phyloP scores from a whole-genome alignment of 2,113 vertebrate species.

The Dolichallabes microphthalmus region DNA sequence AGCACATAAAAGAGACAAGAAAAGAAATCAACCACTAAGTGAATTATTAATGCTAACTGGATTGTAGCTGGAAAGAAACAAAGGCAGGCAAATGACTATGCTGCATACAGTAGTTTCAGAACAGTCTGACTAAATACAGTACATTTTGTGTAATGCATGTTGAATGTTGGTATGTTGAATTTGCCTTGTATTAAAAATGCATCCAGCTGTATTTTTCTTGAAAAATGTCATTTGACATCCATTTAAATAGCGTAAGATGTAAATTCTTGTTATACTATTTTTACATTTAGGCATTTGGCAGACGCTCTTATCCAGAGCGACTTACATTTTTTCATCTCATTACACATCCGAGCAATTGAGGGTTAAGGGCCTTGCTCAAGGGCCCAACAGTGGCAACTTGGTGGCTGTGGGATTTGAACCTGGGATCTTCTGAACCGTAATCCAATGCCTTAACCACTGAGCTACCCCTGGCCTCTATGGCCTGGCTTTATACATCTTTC shows the following conservation, averaged over 20 bases:
- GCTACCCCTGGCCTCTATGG: no score
- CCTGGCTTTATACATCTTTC: neutral
- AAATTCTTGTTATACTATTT: neutral
- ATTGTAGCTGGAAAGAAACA: conserved; percentile 28
- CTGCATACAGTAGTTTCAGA: neutral
- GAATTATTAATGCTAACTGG: conserved; percentile 42
- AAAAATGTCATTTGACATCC: neutral
- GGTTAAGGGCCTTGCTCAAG: no score
- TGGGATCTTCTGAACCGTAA: no score
- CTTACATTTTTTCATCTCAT: no score
- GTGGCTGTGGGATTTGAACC: no score
- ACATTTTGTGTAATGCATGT: neutral
- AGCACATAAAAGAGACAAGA: conserved; percentile 30
- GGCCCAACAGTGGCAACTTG: no score
- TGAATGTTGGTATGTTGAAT: conserved; percentile 7
- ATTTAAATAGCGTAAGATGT: neutral
- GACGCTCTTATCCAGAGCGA: no score
- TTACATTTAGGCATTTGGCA: no score
- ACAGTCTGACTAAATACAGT: neutral
- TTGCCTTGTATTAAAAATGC: neutral
- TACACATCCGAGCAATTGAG: no score
- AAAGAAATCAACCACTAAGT: conserved; percentile 23
- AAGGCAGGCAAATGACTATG: conserved; percentile 18
- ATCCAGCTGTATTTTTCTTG: neutral
- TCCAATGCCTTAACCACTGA: no score